phyloP scores from a whole-genome alignment of 2,888 invertebrate genomes.

The Tipula confusa region DNA sequence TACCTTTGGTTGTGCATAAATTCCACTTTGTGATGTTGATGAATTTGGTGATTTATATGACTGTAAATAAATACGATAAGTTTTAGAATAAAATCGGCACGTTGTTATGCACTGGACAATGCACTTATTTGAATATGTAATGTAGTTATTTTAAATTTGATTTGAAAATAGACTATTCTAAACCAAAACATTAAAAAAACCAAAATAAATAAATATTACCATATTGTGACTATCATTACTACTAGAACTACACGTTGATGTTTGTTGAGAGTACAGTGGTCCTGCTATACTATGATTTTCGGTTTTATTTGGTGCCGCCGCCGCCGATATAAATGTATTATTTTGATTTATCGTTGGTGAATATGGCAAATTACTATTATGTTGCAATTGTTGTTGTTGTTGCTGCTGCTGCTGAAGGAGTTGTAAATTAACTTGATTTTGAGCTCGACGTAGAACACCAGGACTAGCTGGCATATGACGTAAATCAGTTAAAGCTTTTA shows the following conservation, averaged over 20 bases:
- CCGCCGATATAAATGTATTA: neutral
- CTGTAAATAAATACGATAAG: conserved; percentile 38
- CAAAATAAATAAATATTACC: conserved; percentile 26
- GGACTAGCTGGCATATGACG: conserved; percentile 86
- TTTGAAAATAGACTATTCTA: neutral
- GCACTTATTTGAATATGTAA: neutral
- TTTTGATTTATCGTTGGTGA: neutral
- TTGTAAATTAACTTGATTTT: conserved; percentile 36
- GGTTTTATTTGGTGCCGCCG: neutral
- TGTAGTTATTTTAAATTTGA: neutral
- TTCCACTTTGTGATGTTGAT: conserved; percentile 42
- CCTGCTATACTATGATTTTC: conserved; percentile 6
- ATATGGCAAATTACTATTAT: conserved; percentile 32
- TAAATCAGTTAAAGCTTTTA: conserved; percentile 77
- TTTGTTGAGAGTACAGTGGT: conserved; percentile 32
- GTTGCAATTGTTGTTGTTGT: conserved; percentile 38
- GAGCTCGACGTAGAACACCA: conserved; percentile 60
- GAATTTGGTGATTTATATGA: conserved; percentile 46
- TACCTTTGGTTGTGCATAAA: conserved; percentile 50
- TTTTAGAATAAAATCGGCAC: neutral
- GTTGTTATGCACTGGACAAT: no score
- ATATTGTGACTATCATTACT: conserved; percentile 31
- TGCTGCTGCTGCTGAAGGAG: conserved; percentile 37
- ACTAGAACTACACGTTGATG: conserved; percentile 39
- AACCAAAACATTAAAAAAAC: neutral